Evolutionary conservation across 1,140 invertebrate genomes (phyloP), one percentile per base, ranked within the genome.

Genomic region (Drosophila fuyamai): DNA sequence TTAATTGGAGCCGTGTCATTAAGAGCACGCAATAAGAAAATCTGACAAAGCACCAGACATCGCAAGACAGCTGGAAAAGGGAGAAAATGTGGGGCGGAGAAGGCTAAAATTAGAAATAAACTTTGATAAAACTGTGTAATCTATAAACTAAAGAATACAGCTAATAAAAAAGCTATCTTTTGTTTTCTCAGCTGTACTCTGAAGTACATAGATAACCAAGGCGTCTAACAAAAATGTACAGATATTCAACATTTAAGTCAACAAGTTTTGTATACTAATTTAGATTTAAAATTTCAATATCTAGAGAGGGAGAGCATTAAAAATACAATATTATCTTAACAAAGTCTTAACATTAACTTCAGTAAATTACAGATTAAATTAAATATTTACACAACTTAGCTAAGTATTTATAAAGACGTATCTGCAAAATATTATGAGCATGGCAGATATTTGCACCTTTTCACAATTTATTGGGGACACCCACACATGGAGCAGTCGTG

Each of bases 401-500:
- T 1, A 29, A 3, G 12, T 48, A 29, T 48, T n/a, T 9, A 27
- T 48, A 7, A 29, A 4, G 9, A 9, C n/a, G 18, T 47, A 47
- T 47, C 5, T 44, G 14, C 43, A 4, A 44, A 1, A 44, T 9
- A 2, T 14, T 6, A 41, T 41, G 14, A n/a, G 13, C 40, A n/a
- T 6, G 40, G 5, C 10, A 13, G 5, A 10, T 23, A 23, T 23
- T 6, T 47, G 13, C 46, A 27, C 29, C 48, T 50, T n/a, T 35
- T 51, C 4, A 12, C 5, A 6, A 16, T 10, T 1, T 10, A 14
- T 32, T 32, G 1, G n/a, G 0, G n/a, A 4, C 27, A 50, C 29
- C n/a, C 29, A 10, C n/a, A 16, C 65, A 36, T 5, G 0, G 16
- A 66, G 95, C 95, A 95, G 95, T 95, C 95, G 94, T 96, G 95